A percentile compares a stretch with the other conserved stretches of the same genome.
These are phyloP conservation scores for Malthinus seriepunctatus DNA, from an alignment of 2,888 invertebrate species.

Conservation along the genomic window DNA sequence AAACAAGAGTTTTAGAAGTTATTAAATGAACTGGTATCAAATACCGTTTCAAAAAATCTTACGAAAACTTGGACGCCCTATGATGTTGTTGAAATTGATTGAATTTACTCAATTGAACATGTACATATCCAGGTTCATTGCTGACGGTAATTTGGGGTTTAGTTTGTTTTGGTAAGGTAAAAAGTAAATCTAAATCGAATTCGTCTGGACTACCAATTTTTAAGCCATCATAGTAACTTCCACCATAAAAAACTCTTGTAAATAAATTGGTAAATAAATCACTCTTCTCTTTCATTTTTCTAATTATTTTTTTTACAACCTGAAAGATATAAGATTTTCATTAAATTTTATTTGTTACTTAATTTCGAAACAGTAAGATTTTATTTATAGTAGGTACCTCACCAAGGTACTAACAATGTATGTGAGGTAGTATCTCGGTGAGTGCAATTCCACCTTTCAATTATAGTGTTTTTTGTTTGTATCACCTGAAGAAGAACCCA, in stretches of 20 bases:
- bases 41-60: neutral
- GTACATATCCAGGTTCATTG: constrained; percentile 56
- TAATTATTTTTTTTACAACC: constrained; percentile 40
- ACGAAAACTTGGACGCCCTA: too few relatives aligned
- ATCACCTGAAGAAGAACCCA: too few relatives aligned
- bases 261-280: constrained; percentile 45
- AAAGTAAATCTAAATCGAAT: constrained; percentile 64
- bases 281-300: constrained; percentile 44
- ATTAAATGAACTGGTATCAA: neutral
- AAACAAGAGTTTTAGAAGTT: neutral
- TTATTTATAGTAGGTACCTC: too few relatives aligned
- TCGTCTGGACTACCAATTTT: constrained; percentile 64
- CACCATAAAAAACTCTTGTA: constrained; percentile 55
- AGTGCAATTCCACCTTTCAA: too few relatives aligned
- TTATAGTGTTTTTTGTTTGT: too few relatives aligned
- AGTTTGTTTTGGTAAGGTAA: constrained; percentile 57
- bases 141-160: constrained; percentile 45
- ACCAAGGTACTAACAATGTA: too few relatives aligned
- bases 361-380: too few relatives aligned
- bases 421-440: too few relatives aligned
- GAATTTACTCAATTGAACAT: constrained; percentile 48
- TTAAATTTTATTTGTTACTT: too few relatives aligned
- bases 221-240: constrained; percentile 64
- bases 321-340: constrained; percentile 13
- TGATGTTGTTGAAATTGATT: constrained; percentile 32